phyloP scores from a whole-genome alignment of 64 coral and sea anemone species.

The Pachyseris speciosa region DNA sequence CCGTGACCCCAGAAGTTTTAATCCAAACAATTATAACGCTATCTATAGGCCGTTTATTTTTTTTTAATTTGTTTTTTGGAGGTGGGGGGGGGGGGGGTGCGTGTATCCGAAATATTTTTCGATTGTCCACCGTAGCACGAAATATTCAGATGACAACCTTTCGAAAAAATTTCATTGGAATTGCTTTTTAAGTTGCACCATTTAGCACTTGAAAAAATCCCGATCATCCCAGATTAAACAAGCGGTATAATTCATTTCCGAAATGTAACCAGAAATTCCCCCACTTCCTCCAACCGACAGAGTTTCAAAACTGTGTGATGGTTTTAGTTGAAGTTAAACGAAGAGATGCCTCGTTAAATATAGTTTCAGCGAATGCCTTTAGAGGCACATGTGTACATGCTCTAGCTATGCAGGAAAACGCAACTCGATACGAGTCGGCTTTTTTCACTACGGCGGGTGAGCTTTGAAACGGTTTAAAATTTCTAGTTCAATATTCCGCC shows the following conservation, averaged over 20 bases:
- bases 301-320: too few species aligned
- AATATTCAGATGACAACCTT: not conserved
- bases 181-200: constrained; percentile 33
- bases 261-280: too few species aligned
- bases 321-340: not conserved
- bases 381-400: not conserved
- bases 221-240: constrained; percentile 40
- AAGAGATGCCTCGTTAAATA: not conserved
- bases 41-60: too few species aligned
- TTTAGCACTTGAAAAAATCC: constrained; percentile 29
- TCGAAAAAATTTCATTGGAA: not conserved
- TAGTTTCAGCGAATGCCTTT: not conserved
- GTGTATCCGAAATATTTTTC: not conserved
- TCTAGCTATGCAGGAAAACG: not conserved
- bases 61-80: too few species aligned
- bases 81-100: not conserved
- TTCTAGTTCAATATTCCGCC: constrained; percentile 16
- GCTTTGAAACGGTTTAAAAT: constrained; percentile 56
- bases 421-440: constrained; percentile 44
- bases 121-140: not conserved
- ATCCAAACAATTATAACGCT: not conserved
- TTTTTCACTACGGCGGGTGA: constrained; percentile 26
- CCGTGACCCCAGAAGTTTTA: constrained; percentile 14
- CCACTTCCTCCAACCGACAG: too few species aligned
- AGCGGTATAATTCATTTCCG: not conserved